These are phyloP conservation scores for Ctenicera cuprea DNA, from an alignment of 2,888 invertebrate species.

Conservation along the genomic window DNA sequence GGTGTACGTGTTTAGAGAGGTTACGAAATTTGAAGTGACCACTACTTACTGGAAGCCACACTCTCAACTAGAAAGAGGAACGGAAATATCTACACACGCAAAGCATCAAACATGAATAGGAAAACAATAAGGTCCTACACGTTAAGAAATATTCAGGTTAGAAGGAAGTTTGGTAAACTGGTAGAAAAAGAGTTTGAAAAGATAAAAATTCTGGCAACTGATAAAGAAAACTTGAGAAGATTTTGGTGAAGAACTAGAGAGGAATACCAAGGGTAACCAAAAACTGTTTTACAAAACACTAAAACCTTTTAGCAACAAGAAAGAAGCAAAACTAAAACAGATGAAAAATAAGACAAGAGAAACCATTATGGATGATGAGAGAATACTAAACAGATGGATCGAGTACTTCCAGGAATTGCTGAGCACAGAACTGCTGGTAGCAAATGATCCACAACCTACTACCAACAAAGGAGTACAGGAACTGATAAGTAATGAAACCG, in stretches of 20 bases:
- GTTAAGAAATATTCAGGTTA: neutral
- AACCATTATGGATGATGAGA: no score
- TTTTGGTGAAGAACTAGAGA: neutral
- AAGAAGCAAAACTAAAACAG: neutral
- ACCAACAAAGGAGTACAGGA: neutral
- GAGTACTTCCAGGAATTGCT: constrained; percentile 2
- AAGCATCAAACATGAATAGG: neutral
- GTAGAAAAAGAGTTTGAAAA: neutral
- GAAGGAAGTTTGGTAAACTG: neutral
- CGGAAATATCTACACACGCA: neutral
- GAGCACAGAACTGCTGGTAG: neutral
- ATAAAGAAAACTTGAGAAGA: neutral
- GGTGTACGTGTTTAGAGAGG: constrained; percentile 40
- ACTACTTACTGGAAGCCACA: constrained; percentile 31
- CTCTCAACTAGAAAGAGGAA: constrained; percentile 15
- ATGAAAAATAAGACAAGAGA: no score
- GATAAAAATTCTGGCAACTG: no score
- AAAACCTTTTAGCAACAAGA: neutral
- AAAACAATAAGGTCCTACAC: neutral
- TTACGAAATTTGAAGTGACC: constrained; percentile 33
- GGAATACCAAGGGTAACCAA: neutral
- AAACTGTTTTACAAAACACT: neutral
- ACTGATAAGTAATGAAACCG: neutral
- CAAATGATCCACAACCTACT: neutral
- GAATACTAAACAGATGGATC: neutral